phyloP scores from a whole-genome alignment of 1,140 invertebrate species.

The Dinothrombium tinctorium region DNA sequence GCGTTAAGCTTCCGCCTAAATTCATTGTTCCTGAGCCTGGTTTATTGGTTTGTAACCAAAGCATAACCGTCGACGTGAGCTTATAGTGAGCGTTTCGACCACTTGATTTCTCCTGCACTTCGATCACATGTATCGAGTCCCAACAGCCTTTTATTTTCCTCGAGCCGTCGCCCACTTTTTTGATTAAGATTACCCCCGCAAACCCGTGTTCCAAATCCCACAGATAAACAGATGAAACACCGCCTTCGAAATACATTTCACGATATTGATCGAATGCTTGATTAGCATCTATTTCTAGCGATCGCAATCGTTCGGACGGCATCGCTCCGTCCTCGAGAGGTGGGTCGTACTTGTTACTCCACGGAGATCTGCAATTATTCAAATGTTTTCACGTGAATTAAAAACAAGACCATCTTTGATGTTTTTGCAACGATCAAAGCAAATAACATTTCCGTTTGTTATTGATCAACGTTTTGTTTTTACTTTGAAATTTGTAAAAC shows the following conservation, averaged over 20 bases:
- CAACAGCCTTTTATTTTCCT: conserved; percentile 96
- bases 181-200: conserved; percentile 94
- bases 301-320: conserved; percentile 83
- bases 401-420: neutral
- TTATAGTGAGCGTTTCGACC: conserved; percentile 92
- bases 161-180: conserved; percentile 78
- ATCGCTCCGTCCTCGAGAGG: conserved; percentile 91
- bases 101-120: conserved; percentile 84
- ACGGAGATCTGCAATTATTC: conserved; percentile 53
- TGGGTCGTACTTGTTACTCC: conserved; percentile 97
- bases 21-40: conserved; percentile 96
- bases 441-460: conserved; percentile 1
- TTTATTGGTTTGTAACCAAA: conserved; percentile 96
- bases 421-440: neutral
- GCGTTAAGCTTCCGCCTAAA: conserved; percentile 82
- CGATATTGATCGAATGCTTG: conserved; percentile 94
- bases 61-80: conserved; percentile 93
- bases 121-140: conserved; percentile 98
- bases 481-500: too few species aligned
- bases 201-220: conserved; percentile 94
- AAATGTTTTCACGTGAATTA: neutral
- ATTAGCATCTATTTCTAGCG: conserved; percentile 92
- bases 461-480: neutral
- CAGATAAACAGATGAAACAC: conserved; percentile 94
- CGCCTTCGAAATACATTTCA: conserved; percentile 97